phyloP scores from a whole-genome alignment of 2,797 vertebrate genomes.

The Sebastes cheni region DNA sequence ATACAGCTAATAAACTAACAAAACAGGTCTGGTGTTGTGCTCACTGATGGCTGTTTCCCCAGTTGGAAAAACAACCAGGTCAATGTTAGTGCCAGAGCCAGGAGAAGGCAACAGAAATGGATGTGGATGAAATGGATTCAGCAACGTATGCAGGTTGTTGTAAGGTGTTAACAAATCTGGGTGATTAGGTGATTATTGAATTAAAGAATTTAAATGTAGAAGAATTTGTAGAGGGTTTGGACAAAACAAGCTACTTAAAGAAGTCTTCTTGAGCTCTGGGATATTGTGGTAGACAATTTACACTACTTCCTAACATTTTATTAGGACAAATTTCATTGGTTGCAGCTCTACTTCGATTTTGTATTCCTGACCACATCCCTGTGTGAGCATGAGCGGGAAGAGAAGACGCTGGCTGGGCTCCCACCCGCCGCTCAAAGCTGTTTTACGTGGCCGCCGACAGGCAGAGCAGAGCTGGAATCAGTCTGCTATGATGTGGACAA shows the following conservation, averaged over 20 bases:
- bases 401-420: conserved; percentile 12
- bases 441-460: conserved; percentile 3
- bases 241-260: background rate
- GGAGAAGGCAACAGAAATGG: background rate
- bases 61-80: background rate
- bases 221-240: background rate
- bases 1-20: background rate
- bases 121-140: too few species aligned
- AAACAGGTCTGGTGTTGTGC: background rate
- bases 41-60: background rate
- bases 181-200: background rate
- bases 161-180: too few species aligned
- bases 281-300: background rate
- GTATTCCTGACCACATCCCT: conserved; percentile 18
- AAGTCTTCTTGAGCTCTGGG: background rate
- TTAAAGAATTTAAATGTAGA: background rate
- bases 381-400: conserved; percentile 23
- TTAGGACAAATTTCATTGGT: background rate
- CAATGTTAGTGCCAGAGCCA: rapidly evolving
- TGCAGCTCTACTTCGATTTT: background rate
- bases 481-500: conserved; percentile 29
- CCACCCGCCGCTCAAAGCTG: conserved; percentile 5
- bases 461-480: conserved; percentile 29
- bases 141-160: too few species aligned
- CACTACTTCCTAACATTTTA: background rate